Percentiles rank a stretch among this genome's conserved stretches.
phyloP scores from a whole-genome alignment of 2,888 invertebrate species.

The Cabera pusaria region DNA sequence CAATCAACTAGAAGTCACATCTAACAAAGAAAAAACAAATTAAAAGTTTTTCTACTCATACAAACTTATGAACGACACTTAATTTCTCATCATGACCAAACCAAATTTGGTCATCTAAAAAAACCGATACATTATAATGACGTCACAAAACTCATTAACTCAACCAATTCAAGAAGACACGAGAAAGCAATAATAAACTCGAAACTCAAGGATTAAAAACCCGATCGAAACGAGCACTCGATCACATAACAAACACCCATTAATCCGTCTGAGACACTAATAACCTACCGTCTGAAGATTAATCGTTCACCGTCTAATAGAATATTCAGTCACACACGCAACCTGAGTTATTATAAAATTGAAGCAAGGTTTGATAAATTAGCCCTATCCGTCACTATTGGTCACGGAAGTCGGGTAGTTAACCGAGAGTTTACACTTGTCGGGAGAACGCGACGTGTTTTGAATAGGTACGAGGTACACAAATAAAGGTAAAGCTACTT shows the following conservation, averaged over 20 bases:
- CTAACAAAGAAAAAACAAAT: too few species aligned
- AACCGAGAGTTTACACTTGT: conserved; percentile 39
- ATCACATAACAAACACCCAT: conserved; percentile 73
- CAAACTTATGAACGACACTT: too few species aligned
- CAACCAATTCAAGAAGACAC: not conserved
- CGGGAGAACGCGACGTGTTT: conserved; percentile 31
- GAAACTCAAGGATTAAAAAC: conserved; percentile 36
- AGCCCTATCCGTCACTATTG: conserved; percentile 79
- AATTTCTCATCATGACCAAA: too few species aligned
- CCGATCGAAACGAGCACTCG: conserved; percentile 41
- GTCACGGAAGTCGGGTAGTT: conserved; percentile 68
- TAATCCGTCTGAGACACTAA: conserved; percentile 75
- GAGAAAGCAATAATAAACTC: conserved; percentile 8
- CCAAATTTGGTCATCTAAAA: too few species aligned
- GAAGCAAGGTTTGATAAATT: conserved; percentile 77
- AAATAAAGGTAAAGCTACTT: too few species aligned
- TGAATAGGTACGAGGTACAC: too few species aligned
- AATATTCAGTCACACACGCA: conserved; percentile 80
- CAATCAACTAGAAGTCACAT: too few species aligned
- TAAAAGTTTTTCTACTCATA: too few species aligned
- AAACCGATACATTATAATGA: too few species aligned
- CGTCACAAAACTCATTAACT: not conserved
- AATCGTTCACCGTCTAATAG: conserved; percentile 72
- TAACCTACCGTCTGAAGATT: conserved; percentile 67
- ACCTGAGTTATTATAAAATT: conserved; percentile 78